Evolutionary conservation across 1,140 invertebrate species (phyloP).

Genomic region (Leptinotarsa lineolata): DNA sequence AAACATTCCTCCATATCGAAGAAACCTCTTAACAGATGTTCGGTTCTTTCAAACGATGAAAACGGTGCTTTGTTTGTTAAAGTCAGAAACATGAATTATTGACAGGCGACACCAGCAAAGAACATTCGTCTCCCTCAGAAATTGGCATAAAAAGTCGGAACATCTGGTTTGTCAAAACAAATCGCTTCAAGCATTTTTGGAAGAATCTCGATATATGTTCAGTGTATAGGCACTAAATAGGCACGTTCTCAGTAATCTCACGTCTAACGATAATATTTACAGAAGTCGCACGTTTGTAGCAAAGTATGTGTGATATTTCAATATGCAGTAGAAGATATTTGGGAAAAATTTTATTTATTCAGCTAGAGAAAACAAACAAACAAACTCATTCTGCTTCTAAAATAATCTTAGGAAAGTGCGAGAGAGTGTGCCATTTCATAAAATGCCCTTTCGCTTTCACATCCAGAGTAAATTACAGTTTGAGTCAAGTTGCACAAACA

Average conservation of each 20-base stretch:
- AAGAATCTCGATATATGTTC: background rate
- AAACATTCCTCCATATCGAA: background rate
- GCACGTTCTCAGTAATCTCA: background rate
- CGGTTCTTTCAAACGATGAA: background rate
- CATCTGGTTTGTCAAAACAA: slow-evolving; percentile 8
- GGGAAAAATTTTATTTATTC: too few species aligned
- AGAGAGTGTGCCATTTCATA: too few species aligned
- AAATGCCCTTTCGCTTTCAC: too few species aligned
- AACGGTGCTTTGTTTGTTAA: background rate
- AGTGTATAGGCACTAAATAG: background rate
- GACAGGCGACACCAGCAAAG: background rate
- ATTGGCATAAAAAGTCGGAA: slow-evolving; percentile 8
- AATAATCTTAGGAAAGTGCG: too few species aligned
- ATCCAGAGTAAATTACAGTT: too few species aligned
- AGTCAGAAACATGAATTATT: slow-evolving; percentile 1
- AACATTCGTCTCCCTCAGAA: background rate
- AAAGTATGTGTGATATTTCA: background rate
- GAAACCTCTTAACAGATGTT: background rate
- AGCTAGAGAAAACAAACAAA: too few species aligned
- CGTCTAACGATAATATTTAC: background rate
- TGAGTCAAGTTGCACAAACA: too few species aligned
- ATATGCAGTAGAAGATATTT: background rate
- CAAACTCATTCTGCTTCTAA: too few species aligned
- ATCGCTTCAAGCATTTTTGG: background rate
- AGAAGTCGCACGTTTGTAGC: background rate